Percentiles rank a stretch among this genome's conserved stretches.
Evolutionary conservation across 2,888 invertebrate genomes (phyloP).

Genomic region (Polymixis flavicincta): DNA sequence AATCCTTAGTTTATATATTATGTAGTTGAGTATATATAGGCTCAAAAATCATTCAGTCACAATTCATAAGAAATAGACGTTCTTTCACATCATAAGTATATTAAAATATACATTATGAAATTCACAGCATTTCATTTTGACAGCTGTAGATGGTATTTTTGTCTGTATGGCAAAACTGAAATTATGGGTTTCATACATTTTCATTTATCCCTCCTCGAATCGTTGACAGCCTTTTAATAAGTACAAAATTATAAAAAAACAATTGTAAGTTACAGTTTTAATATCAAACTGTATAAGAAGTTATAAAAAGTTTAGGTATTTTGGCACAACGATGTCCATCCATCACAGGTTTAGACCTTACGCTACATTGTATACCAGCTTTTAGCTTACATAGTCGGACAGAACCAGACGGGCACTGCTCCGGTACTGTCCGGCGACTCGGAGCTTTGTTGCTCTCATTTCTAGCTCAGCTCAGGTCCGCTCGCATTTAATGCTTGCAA

Average conservation of each 20-base stretch:
- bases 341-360: constrained; percentile 57
- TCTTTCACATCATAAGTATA: constrained; percentile 69
- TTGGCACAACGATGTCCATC: too few species aligned
- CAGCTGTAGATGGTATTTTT: constrained; percentile 72
- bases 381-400: constrained; percentile 51
- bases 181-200: constrained; percentile 53
- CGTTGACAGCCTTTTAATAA: constrained; percentile 42
- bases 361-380: constrained; percentile 60
- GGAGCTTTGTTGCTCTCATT: constrained; percentile 33
- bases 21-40: constrained; percentile 85
- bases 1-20: constrained; percentile 78
- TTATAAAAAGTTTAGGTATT: constrained; percentile 63
- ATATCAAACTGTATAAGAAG: constrained; percentile 52
- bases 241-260: constrained; percentile 62
- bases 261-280: constrained; percentile 51
- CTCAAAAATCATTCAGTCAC: constrained; percentile 88
- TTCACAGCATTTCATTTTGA: constrained; percentile 75
- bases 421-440: constrained; percentile 26
- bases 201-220: constrained; percentile 38
- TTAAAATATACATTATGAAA: constrained; percentile 73
- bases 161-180: constrained; percentile 68
- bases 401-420: constrained; percentile 22
- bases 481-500: constrained; percentile 61
- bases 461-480: constrained; percentile 52
- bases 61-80: constrained; percentile 85